Conservation (phyloP, 2,113 vertebrate genomes). For the Neoarius graeffei region DNA sequence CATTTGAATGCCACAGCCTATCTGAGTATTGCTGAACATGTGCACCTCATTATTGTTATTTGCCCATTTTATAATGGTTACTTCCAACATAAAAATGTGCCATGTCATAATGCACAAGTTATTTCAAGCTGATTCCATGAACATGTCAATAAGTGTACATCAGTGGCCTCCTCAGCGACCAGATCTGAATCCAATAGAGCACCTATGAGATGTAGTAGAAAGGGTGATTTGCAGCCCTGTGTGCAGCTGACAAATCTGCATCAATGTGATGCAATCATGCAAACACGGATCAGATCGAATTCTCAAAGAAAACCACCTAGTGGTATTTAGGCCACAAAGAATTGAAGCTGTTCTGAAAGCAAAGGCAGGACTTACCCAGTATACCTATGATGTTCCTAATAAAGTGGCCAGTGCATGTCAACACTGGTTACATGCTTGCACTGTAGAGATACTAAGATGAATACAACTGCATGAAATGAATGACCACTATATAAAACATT, state of each 20-base stretch:
- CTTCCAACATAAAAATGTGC: background rate
- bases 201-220: background rate
- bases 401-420: background rate
- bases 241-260: background rate
- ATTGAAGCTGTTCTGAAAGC: background rate
- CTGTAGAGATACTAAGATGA: background rate
- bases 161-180: no score
- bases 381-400: no score
- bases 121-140: background rate
- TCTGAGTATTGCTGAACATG: background rate
- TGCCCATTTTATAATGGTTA: no score
- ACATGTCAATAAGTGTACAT: background rate
- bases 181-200: no score
- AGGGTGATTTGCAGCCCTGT: background rate
- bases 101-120: background rate
- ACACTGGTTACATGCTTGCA: background rate
- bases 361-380: background rate
- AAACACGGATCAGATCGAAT: background rate
- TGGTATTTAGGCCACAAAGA: background rate
- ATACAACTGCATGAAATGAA: background rate
- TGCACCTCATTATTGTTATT: background rate
- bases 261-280: background rate
- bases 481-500: background rate
- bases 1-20: background rate
- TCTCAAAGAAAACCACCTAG: background rate